Evolutionary conservation across 2,113 vertebrate species (phyloP), one percentile per base, ranked within the genome.

Genomic region (Boulengeromyrus knoepffleri): DNA sequence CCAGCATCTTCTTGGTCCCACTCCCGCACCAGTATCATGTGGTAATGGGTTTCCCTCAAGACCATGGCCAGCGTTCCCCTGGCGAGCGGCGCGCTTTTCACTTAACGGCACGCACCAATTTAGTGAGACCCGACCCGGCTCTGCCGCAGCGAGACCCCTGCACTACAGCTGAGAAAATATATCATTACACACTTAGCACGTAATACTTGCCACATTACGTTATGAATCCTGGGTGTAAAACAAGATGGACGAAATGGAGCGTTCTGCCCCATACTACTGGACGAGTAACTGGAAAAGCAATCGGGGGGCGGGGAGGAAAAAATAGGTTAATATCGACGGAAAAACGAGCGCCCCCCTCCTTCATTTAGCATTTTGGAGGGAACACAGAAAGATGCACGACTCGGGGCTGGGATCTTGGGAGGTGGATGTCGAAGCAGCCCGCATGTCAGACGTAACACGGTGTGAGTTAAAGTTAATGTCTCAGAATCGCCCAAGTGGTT

Each of bases 121-220:
- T 95, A 95, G 93, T 94, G 94, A 95, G 95, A 95, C 94, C 93
- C 92, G 92, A 94, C 94, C 94, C 94, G 93, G 94, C 93, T 92
- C 56, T 93, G 92, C 92, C 90, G 91, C 93, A 92, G 93, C 92
- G 90, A 91, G 92, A 93, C 94, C 94, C 92, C 92, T 93, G 93
- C 91, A 91, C 93, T 95, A 93, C 96, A 96, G 95, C 96, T 96
- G 94, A 95, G 94, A 95, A 96, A 96, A 96, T 96, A 96, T 95
- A 96, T 95, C 93, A 96, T 95, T 96, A 95, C 94, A 94, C 92
- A 92, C 94, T 95, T 92, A 92, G 93, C 92, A 91, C 95, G 94
- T 95, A 95, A 96, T 95, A 94, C 92, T 94, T 96, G 96, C 95
- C 95, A 95, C 93, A 93, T 95, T 96, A 94, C 92, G 93, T 94